phyloP scores from a whole-genome alignment of 2,113 vertebrate genomes.

The Elachura formosa region DNA sequence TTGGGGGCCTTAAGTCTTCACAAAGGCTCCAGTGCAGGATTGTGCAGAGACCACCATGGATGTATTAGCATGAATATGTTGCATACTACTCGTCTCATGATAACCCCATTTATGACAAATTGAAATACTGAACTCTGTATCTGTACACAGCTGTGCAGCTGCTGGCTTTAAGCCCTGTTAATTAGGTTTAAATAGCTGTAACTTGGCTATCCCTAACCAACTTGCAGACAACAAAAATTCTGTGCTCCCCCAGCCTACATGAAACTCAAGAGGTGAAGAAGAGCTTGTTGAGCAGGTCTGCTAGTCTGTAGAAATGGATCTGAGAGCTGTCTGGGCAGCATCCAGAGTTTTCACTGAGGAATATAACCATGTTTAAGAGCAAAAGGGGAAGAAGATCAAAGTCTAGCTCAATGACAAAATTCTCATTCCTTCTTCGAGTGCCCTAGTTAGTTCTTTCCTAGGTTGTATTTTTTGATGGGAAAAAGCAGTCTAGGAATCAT shows the following conservation, averaged over 20 bases:
- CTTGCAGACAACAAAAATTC: not conserved
- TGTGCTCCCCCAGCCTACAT: not conserved
- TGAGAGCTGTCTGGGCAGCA: not conserved
- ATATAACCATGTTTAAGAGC: not conserved
- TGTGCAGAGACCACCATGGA: rapidly evolving
- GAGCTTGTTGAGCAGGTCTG: not conserved
- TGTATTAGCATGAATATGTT: not conserved
- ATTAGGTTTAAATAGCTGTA: not conserved
- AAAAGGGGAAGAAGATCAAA: not conserved
- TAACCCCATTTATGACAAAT: not conserved
- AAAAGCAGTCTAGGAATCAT: not conserved
- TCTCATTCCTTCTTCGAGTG: not conserved
- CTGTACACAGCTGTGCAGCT: not conserved
- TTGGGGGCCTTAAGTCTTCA: not conserved
- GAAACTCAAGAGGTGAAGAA: not conserved
- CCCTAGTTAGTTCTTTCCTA: not conserved
- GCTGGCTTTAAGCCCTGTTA: not conserved
- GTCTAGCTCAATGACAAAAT: not conserved
- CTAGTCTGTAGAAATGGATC: not conserved
- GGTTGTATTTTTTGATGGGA: rapidly evolving
- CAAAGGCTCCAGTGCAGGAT: not conserved
- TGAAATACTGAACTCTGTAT: not conserved
- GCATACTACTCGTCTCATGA: no score
- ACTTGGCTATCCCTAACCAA: not conserved
- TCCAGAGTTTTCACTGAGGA: not conserved